Evolutionary conservation across 2,797 vertebrate species (phyloP).

Genomic region (Lateolabrax maculatus): DNA sequence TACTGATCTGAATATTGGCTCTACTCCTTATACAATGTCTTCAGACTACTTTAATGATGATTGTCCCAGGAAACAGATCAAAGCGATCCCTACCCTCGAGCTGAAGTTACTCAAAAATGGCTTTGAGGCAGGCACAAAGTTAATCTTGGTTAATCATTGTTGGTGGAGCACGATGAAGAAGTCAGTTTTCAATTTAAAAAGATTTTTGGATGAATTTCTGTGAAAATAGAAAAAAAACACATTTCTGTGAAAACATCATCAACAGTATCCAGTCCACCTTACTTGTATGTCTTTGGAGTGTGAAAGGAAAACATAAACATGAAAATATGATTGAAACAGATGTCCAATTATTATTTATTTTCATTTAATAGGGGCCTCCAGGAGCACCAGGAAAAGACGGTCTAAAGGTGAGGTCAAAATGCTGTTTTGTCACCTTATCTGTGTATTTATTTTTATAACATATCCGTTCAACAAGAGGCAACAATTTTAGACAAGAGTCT

Average conservation of each 20-base stretch:
- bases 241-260: not conserved
- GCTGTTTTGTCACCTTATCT: not conserved
- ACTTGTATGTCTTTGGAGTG: not conserved
- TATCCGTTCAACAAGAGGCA: not conserved
- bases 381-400: slow-evolving; percentile 95
- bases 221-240: slow-evolving; percentile 1
- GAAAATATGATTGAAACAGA: slow-evolving; percentile 12
- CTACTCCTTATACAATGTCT: slow-evolving; percentile 33
- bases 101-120: slow-evolving; percentile 43
- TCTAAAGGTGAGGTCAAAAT: slow-evolving; percentile 89
- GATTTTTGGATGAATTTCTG: slow-evolving; percentile 19
- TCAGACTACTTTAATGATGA: slow-evolving; percentile 46
- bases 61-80: slow-evolving; percentile 59
- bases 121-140: slow-evolving; percentile 34
- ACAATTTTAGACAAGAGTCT: not conserved
- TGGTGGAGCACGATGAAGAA: slow-evolving; percentile 13
- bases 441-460: not conserved
- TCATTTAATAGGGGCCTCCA: slow-evolving; percentile 87
- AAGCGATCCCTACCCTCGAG: slow-evolving; percentile 30
- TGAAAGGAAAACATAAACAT: slow-evolving; percentile 6
- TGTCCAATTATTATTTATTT: slow-evolving; percentile 21
- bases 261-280: not conserved
- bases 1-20: slow-evolving; percentile 52
- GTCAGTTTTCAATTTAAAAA: slow-evolving; percentile 30
- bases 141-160: slow-evolving; percentile 34